Base-by-base conservation (phyloP, 2,113 vertebrate genomes). In the Tylochromis polylepis region DNA sequence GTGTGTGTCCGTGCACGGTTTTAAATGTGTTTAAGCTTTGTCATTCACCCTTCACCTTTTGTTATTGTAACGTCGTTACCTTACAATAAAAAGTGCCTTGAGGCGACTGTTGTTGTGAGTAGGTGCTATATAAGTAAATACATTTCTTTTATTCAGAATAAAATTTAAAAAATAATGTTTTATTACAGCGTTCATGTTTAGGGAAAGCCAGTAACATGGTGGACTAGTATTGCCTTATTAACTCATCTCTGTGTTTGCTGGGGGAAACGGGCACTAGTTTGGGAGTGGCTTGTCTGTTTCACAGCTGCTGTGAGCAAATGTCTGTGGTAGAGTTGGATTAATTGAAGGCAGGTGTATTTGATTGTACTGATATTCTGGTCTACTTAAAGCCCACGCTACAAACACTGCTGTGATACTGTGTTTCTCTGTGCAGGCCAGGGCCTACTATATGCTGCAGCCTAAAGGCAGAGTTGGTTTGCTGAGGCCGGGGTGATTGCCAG, bases 1-100 rank as follows among this genome's bases (percentile, higher is more conserved):
- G 53, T 56, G 11, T 22, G 53, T 3, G 0, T 22, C 0, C 22
- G 10, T 22, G 53, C 53, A 56, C n/a, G 22, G 53, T 6, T 56
- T 56, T 22, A 22, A 56, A 56, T 56, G 3, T 22, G 3, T 29
- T 29, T 29, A 29, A 3, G 27, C 27, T 29, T 29, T 29, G 27
- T 29, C 27, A 29, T 3, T 29, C 27, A 29, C 27, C 10, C n/a
- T n/a, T n/a, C n/a, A n/a, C n/a, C n/a, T n/a, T n/a, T n/a, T 56
- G 53, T 56, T 56, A 56, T 6, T 31, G 31, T 31, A 31, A 31
- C 31, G 2, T 31, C 4, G n/a, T 56, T 56, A 12, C 55, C 0
- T 56, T 24, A 24, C 55, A 56, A 56, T 24, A 56, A 56, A 24
- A 56, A 4, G n/a, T 24, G 12, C 22, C 11, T 24, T 12, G 55